These are phyloP conservation scores for Rhinophrynus dorsalis DNA, from an alignment of 2,797 vertebrate genomes.

Conservation along the genomic window DNA sequence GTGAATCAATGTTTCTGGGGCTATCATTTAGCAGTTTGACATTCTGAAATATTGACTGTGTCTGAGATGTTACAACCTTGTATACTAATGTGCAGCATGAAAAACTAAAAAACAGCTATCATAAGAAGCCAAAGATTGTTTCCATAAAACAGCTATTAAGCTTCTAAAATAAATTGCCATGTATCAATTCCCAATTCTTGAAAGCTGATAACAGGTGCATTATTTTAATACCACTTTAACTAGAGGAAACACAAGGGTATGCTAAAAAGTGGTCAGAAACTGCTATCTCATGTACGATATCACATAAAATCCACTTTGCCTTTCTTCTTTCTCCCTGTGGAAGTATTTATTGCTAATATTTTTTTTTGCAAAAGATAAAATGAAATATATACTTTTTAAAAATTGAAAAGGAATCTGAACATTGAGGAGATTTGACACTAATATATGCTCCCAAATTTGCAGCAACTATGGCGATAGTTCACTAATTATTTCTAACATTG, in stretches of 20 bases:
- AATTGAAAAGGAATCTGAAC: constrained; percentile 28
- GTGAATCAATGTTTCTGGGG: constrained; percentile 48
- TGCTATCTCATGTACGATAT: constrained; percentile 15
- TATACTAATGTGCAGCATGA: constrained; percentile 32
- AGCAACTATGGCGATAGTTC: neutral
- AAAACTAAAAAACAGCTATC: constrained; percentile 16
- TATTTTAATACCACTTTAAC: constrained; percentile 28
- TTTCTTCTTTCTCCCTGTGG: constrained; percentile 16
- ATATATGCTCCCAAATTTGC: constrained; percentile 21
- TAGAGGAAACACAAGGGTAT: constrained; percentile 3
- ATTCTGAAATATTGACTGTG: constrained; percentile 48
- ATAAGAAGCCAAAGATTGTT: constrained; percentile 1
- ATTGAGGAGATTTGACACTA: constrained; percentile 24
- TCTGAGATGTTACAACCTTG: constrained; percentile 46
- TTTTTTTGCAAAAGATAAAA: constrained; percentile 17
- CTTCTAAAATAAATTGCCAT: constrained; percentile 21
- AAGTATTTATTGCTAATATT: constrained; percentile 21
- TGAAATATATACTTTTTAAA: constrained; percentile 22
- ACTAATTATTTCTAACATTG: constrained; percentile 28
- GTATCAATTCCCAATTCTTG: neutral
- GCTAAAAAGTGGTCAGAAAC: constrained; percentile 29
- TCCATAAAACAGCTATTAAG: constrained; percentile 17
- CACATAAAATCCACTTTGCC: constrained; percentile 3
- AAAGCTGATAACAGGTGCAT: constrained; percentile 16
- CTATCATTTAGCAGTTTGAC: constrained; percentile 49